Conservation (phyloP, 2,797 vertebrate genomes). For the Pogonophryne albipinna region DNA sequence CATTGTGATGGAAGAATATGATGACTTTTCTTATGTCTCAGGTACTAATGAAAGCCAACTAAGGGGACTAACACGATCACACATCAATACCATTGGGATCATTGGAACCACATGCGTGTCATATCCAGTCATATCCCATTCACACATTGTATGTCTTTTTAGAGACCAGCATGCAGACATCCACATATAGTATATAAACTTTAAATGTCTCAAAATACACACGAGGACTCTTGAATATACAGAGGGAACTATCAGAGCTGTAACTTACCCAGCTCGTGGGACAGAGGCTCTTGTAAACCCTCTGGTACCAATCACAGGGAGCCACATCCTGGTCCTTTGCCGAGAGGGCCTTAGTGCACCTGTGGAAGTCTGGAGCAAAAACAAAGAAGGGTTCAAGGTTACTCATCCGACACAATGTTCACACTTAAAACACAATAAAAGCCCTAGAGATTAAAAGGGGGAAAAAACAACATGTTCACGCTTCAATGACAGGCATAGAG, state of each 20-base stretch:
- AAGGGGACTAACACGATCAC: too few relatives aligned
- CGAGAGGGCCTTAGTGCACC: conserved; percentile 86
- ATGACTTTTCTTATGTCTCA: too few relatives aligned
- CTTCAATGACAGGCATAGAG: not conserved
- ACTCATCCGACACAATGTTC: not conserved
- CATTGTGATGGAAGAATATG: too few relatives aligned
- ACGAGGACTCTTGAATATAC: not conserved
- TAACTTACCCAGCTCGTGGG: conserved; percentile 84
- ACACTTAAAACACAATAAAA: not conserved
- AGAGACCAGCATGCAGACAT: too few relatives aligned
- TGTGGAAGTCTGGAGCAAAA: conserved; percentile 82
- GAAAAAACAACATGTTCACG: not conserved
- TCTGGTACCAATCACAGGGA: conserved; percentile 87
- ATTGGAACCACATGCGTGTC: too few relatives aligned
- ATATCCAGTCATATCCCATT: too few relatives aligned
- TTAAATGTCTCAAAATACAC: not conserved
- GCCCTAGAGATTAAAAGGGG: not conserved
- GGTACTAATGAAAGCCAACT: too few relatives aligned
- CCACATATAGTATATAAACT: not conserved
- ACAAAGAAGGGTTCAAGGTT: not conserved
- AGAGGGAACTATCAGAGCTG: not conserved
- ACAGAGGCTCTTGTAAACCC: conserved; percentile 87
- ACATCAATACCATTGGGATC: too few relatives aligned
- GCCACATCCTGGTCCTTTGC: conserved; percentile 82
- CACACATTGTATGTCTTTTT: too few relatives aligned